A percentile compares a stretch with the other conserved stretches of the same genome.
phyloP scores from a whole-genome alignment of 2,113 vertebrate species.

The Antechinus flavipes region DNA sequence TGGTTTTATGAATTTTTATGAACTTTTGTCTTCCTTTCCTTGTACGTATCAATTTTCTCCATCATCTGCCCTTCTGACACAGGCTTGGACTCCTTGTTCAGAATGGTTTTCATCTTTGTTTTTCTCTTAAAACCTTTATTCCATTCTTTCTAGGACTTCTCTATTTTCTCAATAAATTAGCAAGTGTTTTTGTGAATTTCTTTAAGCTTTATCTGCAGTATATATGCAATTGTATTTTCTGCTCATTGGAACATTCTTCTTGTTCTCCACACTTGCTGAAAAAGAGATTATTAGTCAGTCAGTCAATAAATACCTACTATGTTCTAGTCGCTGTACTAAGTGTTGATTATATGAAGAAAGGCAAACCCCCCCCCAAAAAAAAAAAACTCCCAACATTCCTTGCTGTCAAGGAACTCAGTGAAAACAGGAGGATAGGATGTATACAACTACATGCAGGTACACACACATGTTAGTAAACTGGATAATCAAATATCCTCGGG shows the following conservation, averaged over 20 bases:
- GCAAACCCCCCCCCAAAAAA: background rate
- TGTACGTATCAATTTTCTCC: background rate
- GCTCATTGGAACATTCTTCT: background rate
- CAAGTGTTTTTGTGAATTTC: background rate
- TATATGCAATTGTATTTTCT: background rate
- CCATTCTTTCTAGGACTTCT: background rate
- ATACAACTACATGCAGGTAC: background rate
- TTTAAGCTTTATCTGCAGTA: background rate
- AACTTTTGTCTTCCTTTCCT: background rate
- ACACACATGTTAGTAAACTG: background rate
- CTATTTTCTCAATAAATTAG: background rate
- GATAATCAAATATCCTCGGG: background rate
- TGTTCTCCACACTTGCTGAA: background rate
- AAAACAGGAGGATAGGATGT: background rate
- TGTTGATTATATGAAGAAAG: background rate
- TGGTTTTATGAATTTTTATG: too few relatives aligned
- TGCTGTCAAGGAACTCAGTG: background rate
- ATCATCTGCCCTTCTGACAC: background rate
- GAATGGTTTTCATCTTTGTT: background rate
- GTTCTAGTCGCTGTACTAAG: background rate
- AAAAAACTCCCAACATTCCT: background rate
- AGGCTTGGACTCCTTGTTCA: background rate
- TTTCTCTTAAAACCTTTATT: background rate
- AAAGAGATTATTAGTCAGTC: background rate
- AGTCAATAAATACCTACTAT: background rate